Conservation (phyloP, 2,888 invertebrate species). For the Bibio marci region DNA sequence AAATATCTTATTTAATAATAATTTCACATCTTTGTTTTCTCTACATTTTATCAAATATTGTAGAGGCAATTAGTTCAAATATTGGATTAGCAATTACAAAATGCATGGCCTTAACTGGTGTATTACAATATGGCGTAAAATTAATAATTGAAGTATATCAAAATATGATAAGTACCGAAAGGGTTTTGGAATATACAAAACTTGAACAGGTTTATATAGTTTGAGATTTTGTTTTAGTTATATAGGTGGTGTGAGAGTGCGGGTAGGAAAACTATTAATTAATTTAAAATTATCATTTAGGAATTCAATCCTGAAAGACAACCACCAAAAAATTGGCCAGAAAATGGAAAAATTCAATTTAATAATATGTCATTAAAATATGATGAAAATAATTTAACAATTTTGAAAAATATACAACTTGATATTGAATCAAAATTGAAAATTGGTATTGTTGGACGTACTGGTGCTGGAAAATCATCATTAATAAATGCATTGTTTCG, state of each 20-base stretch:
- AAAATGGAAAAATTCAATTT: slow-evolving; percentile 38
- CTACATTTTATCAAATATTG: not conserved
- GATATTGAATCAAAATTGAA: slow-evolving; percentile 45
- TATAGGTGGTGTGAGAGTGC: too few relatives aligned
- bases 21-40: too few relatives aligned
- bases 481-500: slow-evolving; percentile 64
- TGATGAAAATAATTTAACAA: slow-evolving; percentile 37
- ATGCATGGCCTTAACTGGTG: slow-evolving; percentile 29
- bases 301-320: slow-evolving; percentile 30
- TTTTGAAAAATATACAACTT: slow-evolving; percentile 55
- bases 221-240: too few relatives aligned
- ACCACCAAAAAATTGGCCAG: slow-evolving; percentile 51
- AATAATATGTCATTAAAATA: slow-evolving; percentile 41
- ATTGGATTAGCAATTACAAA: slow-evolving; percentile 35
- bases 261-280: not conserved
- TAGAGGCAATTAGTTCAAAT: slow-evolving; percentile 21
- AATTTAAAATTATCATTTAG: not conserved
- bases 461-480: slow-evolving; percentile 72
- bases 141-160: slow-evolving; percentile 53
- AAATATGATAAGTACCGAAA: slow-evolving; percentile 49
- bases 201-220: slow-evolving; percentile 26
- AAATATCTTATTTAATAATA: not conserved
- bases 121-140: slow-evolving; percentile 52
- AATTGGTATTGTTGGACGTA: slow-evolving; percentile 69
- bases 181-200: slow-evolving; percentile 50